Conservation (phyloP, 2,888 invertebrate species). For the Dasysyrphus tricinctus region DNA sequence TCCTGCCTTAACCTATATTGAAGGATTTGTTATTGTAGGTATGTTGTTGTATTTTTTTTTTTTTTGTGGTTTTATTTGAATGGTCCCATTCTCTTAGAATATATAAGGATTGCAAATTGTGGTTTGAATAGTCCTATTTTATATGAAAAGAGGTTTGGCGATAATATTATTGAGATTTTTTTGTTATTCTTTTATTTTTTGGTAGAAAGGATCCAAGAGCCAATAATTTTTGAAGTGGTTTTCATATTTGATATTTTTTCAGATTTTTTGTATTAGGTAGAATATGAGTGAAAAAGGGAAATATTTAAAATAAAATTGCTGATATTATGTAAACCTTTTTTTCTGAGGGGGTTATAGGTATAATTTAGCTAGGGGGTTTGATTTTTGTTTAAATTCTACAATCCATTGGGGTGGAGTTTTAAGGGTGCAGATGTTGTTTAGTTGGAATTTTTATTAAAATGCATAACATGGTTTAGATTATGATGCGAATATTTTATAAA, state of each 20-base stretch:
- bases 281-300: not conserved
- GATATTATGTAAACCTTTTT: constrained; percentile 24
- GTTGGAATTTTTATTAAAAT: not conserved
- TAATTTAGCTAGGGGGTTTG: not conserved
- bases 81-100: constrained; percentile 16
- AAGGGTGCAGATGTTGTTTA: not conserved
- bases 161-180: constrained; percentile 38
- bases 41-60: not conserved
- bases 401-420: not conserved
- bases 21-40: constrained; percentile 33
- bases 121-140: constrained; percentile 49
- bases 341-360: not conserved
- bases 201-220: not conserved
- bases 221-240: constrained; percentile 41
- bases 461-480: not conserved
- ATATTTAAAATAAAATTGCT: constrained; percentile 5
- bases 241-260: constrained; percentile 38
- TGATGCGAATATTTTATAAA: too few relatives aligned
- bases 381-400: not conserved
- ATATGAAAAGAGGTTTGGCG: constrained; percentile 39
- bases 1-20: constrained; percentile 20
- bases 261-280: not conserved
- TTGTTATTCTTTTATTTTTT: constrained; percentile 4
- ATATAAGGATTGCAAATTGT: constrained; percentile 39
- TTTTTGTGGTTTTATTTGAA: constrained; percentile 33